Evolutionary conservation across 92 coral and sea anemone genomes (phyloP), one percentile per base, ranked within the genome.

Genomic region (Umimayanthus kanabou): DNA sequence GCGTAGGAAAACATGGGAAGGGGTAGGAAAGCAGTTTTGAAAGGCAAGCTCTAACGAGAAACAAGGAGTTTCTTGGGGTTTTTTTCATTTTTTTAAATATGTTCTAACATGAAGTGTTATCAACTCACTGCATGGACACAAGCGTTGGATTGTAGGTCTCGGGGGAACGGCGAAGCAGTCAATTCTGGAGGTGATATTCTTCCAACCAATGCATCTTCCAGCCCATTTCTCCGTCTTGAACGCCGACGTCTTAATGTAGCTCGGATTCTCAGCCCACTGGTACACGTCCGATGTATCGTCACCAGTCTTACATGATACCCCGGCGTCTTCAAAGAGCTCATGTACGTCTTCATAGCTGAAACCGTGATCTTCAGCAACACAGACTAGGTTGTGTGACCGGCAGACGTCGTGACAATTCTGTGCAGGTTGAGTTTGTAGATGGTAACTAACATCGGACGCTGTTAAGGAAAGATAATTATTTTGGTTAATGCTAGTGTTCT

Each of bases 191-290:
- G 82, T 69, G 23, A 79, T 79, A 15, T 79, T 26, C 39, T 79
- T 50, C 82, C 82, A 79, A 10, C 82, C 82, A 55, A 79, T 53
- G 10, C 82, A 79, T 55, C 82, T 79, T 79, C 82, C 82, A 39
- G 82, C 82, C 82, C 82, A 53, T 16, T 79, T 79, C 39, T 79
- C 82, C 23, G 69, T 79, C n/a, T 9, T 47, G 65, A 45, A 79
- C 61, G 82, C 37, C 39, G 82, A 28, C 4, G 37, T 40, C 13
- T 49, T 79, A 29, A 79, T 79, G 23, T 79, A 79, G 66, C 82
- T 50, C 8, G 82, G 82, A 28, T 79, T 79, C 18, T 79, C 82
- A 30, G 26, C 66, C 82, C 82, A 79, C 82, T 53, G 66, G 39
- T 79, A 79, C 9, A 53, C 2, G 40, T 50, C 82, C 9, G 82